A percentile compares a stretch with the other conserved stretches of the same genome.
phyloP scores from a whole-genome alignment of 2,113 vertebrate genomes.

The Cromileptes altivelis region DNA sequence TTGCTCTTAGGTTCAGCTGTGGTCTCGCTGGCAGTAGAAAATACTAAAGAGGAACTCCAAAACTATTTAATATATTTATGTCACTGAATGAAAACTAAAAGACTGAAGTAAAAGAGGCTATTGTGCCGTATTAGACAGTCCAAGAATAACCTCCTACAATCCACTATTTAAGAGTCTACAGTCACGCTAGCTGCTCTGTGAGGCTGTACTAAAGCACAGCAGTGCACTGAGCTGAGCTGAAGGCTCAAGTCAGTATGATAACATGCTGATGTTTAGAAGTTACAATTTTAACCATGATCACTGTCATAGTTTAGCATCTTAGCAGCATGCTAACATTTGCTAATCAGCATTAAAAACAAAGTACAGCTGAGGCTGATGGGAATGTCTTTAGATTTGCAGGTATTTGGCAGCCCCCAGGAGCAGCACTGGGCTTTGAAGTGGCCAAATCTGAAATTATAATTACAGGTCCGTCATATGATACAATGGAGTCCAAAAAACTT shows the following conservation, averaged over 20 bases:
- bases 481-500: too few relatives aligned
- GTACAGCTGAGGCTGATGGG: background rate
- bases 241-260: background rate
- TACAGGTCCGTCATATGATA: too few relatives aligned
- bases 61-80: background rate
- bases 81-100: background rate
- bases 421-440: too few relatives aligned
- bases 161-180: background rate
- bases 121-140: background rate
- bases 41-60: background rate
- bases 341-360: background rate
- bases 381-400: background rate
- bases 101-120: background rate
- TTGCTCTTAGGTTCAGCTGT: conserved; percentile 16
- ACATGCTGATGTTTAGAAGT: background rate
- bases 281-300: too few relatives aligned
- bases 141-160: background rate
- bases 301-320: background rate
- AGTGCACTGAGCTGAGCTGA: background rate
- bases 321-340: background rate
- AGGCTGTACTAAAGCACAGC: background rate
- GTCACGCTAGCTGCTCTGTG: background rate
- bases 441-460: too few relatives aligned
- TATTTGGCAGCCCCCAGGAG: background rate
- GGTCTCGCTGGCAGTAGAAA: background rate